These are phyloP conservation scores for Eumacrocentrus americanus DNA, from an alignment of 2,888 invertebrate genomes.

Conservation along the genomic window DNA sequence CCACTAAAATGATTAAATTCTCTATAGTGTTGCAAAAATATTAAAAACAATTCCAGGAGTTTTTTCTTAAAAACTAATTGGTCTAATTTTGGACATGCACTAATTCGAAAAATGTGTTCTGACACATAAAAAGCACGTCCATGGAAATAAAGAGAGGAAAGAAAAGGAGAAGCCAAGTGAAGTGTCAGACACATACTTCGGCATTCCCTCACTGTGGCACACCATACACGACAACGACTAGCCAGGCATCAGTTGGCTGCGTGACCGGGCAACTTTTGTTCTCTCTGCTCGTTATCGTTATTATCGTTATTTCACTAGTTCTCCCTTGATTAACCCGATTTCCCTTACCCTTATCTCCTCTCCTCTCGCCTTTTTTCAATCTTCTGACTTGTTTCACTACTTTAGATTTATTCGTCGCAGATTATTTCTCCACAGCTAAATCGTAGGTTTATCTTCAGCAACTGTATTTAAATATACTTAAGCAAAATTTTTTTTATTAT, in stretches of 20 bases:
- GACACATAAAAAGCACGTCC: too few species aligned
- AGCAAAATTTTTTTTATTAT: too few species aligned
- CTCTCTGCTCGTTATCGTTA: constrained; percentile 28
- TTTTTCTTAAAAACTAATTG: too few species aligned
- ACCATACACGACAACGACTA: neutral
- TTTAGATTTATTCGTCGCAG: neutral
- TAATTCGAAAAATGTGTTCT: constrained; percentile 1
- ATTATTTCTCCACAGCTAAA: neutral
- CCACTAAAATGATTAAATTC: too few species aligned
- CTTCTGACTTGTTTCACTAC: too few species aligned
- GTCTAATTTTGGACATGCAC: too few species aligned
- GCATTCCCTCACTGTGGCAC: neutral
- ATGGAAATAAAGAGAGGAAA: neutral
- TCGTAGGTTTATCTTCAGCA: too few species aligned
- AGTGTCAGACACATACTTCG: too few species aligned
- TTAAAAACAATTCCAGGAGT: too few species aligned
- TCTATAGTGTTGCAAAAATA: too few species aligned
- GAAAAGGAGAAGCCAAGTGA: too few species aligned
- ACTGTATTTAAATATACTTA: too few species aligned
- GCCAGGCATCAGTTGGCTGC: constrained; percentile 20
- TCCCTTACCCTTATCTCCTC: constrained; percentile 3
- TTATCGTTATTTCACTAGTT: constrained; percentile 32
- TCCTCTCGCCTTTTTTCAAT: neutral
- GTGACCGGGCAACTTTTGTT: constrained; percentile 17
- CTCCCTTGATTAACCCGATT: constrained; percentile 35